Conservation (phyloP, 2,113 vertebrate genomes). For the Coracopsis vasa region DNA sequence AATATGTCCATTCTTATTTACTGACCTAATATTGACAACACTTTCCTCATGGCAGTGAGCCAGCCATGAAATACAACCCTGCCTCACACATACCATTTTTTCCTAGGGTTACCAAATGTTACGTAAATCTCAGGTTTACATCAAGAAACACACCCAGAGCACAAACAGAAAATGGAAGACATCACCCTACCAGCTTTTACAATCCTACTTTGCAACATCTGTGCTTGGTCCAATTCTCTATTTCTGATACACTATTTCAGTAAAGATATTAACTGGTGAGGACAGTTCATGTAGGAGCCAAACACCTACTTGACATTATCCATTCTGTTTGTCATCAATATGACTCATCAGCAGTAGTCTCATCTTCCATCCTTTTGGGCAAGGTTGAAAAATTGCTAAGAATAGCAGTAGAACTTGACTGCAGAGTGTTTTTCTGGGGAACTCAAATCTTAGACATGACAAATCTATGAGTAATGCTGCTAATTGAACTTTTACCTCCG, state of each 20-base stretch:
- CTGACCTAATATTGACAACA: background rate
- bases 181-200: background rate
- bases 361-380: conserved; percentile 3
- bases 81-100: background rate
- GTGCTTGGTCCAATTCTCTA: background rate
- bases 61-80: background rate
- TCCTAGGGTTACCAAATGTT: background rate
- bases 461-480: conserved; percentile 22
- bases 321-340: conserved; percentile 34
- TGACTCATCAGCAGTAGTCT: conserved; percentile 42
- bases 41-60: background rate
- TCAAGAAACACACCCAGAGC: background rate
- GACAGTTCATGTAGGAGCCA: background rate
- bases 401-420: conserved; percentile 60
- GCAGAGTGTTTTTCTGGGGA: conserved; percentile 34
- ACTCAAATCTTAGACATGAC: background rate
- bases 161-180: background rate
- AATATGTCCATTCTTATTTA: background rate
- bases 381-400: conserved; percentile 60
- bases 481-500: conserved; percentile 44
- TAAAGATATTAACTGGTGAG: background rate
- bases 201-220: background rate
- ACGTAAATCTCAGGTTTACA: background rate
- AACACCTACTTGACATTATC: conserved; percentile 20
- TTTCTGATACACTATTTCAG: background rate